Base-by-base conservation (phyloP, 2,113 vertebrate species). In the Gasterosteus nipponicus region DNA sequence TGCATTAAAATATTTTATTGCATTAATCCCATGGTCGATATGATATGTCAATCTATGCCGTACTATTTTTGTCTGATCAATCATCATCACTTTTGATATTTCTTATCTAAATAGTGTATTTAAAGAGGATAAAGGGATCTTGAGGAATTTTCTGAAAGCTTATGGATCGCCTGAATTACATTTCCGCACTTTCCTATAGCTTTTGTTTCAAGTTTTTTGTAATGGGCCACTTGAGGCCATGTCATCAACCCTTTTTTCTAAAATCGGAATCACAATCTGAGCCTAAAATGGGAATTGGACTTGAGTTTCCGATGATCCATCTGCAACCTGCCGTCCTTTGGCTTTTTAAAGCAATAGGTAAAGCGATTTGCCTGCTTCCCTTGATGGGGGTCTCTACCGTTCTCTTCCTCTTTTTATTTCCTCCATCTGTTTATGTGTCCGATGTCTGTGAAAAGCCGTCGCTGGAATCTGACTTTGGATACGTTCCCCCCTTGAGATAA, bases 371-470 rank as follows among this genome's bases (percentile, higher is more conserved):
- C 58, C 56, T 31, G 22, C 77, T 77, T 71, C 65, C 19, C 31
- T 35, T 2, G 41, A 49, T 69, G 60, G 73, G 57, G 39, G 10
- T 85, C 81, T 54, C 60, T 35, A 1, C 11, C 26, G 33, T 12
- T 26, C 14, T 47, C 41, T 44, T 38, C 47, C 63, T 61, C 42
- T 29, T 15, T 53, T 14, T 29, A 58, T 47, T 41, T 3, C 31
- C 39, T 53, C 39, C 22, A 11, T 35, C 42, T 44, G 56, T 78
- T 65, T 63, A 68, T 54, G 51, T 49, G 64, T 82, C 14, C 75
- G 75, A 86, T 66, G 70, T 81, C 89, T 90, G 79, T 87, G 76
- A 87, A 84, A 77, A 11, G 14, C 46, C 77, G 71, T 58, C 10
- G 49, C 61, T 29, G 46, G 68, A 72, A 74, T 68, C 60, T 35